Conservation (phyloP, 2,113 vertebrate genomes). For the Phylloscopus trochilus region DNA sequence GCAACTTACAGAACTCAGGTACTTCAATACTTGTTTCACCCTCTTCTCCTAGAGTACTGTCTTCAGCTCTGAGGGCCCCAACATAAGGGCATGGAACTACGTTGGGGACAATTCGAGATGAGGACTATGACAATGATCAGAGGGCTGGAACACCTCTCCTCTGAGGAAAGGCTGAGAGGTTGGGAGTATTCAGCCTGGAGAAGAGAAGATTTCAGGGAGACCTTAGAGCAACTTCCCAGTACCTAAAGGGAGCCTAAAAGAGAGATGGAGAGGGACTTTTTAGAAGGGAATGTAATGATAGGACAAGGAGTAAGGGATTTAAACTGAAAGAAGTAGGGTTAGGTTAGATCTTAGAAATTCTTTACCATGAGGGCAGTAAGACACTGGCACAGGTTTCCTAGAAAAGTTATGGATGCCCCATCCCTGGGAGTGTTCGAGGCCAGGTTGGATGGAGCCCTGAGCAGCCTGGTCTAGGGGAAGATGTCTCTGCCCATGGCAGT, state of each 20-base stretch:
- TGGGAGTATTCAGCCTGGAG: neutral
- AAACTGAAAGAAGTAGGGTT: neutral
- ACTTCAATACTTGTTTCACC: neutral
- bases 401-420: neutral
- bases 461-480: neutral
- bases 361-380: neutral
- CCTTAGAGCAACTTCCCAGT: neutral
- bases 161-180: neutral
- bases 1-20: neutral
- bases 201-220: neutral
- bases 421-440: neutral
- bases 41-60: neutral
- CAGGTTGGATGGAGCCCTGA: neutral
- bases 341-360: neutral
- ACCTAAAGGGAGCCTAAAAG: neutral
- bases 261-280: neutral
- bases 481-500: neutral
- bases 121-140: neutral
- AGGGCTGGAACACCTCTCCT: neutral
- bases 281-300: too few relatives aligned
- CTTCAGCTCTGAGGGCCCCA: neutral
- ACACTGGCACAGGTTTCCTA: neutral
- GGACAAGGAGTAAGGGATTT: neutral
- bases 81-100: neutral
- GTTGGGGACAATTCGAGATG: neutral